phyloP scores from a whole-genome alignment of 2,888 invertebrate species.

The Hemistola chrysoprasaria region DNA sequence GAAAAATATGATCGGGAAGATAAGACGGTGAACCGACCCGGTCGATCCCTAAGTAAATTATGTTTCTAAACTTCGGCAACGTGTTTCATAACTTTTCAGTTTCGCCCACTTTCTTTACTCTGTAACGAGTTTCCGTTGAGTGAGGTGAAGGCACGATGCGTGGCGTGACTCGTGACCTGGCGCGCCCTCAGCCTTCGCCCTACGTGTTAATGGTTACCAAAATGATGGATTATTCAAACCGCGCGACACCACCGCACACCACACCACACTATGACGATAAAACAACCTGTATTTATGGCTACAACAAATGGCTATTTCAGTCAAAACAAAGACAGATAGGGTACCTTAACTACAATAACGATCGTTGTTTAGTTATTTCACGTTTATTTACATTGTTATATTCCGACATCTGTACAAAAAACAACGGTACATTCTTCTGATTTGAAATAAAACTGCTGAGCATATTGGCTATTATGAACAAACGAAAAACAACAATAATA shows the following conservation, averaged over 20 bases:
- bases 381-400: too few relatives aligned
- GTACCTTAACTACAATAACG: too few relatives aligned
- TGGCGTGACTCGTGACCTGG: slow-evolving; percentile 70
- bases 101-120: slow-evolving; percentile 24
- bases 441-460: background rate
- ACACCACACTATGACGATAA: slow-evolving; percentile 42
- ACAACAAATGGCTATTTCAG: too few relatives aligned
- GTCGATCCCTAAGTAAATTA: slow-evolving; percentile 16
- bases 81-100: slow-evolving; percentile 25
- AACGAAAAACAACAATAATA: slow-evolving; percentile 15
- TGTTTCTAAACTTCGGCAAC: slow-evolving; percentile 23
- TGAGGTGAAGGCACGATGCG: slow-evolving; percentile 24
- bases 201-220: slow-evolving; percentile 61
- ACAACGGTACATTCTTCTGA: too few relatives aligned
- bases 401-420: too few relatives aligned
- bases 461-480: background rate
- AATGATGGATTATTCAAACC: slow-evolving; percentile 66
- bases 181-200: slow-evolving; percentile 59
- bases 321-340: too few relatives aligned
- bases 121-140: slow-evolving; percentile 24
- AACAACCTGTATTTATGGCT: slow-evolving; percentile 17
- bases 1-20: background rate
- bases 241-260: slow-evolving; percentile 39
- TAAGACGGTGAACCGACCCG: slow-evolving; percentile 5
- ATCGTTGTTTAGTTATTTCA: too few relatives aligned